Base-by-base conservation (phyloP, 2,888 invertebrate species). In the Macrophya alboannulata region DNA sequence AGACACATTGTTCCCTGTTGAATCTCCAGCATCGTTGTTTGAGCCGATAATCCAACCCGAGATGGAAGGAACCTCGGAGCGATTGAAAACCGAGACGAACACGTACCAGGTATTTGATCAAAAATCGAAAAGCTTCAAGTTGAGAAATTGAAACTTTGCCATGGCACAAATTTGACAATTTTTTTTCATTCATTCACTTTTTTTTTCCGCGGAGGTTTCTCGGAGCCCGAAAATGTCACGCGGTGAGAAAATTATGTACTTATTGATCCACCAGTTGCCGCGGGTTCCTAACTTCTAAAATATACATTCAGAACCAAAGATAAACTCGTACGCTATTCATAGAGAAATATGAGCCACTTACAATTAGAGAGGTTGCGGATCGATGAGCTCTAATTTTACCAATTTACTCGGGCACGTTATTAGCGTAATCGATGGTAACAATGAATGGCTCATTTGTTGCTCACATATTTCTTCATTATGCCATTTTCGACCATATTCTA, bases 381-480 rank as follows among this genome's bases (percentile, higher is more conserved):
- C 68, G 68, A 68, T 68, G 31, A 37, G 31, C 15, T 68, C 17
- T 8, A 68, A 68, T 37, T 37, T 68, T 31, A n/a, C 68, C 68
- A 68, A 68, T 68, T 68, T 17, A 37, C 68, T 68, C 10, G 68
- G 6, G 15, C 17, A 37, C 37, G 37, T 37, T 68, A 68, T 68
- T 68, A 68, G 15, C 17, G 68, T 68, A 68, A 68, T 68, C 68
- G 68, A 68, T 37, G 31, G 37, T 68, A 12, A 37, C 3, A 37
- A 37, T 68, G 68, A 68, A 68, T 68, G 68, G 68, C 68, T 68
- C 68, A 68, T 68, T 68, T 37, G 37, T 31, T 68, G 37, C 37
- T 68, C 68, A 17, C 37, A 37, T 68, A 68, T 68, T 68, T 68
- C 15, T 17, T 37, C 62, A 62, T 25, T 31, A 25, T 21, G 4